A percentile compares a stretch with the other conserved stretches of the same genome.
Conservation (phyloP, 2,888 invertebrate species). For the Agapetus fuscipes region DNA sequence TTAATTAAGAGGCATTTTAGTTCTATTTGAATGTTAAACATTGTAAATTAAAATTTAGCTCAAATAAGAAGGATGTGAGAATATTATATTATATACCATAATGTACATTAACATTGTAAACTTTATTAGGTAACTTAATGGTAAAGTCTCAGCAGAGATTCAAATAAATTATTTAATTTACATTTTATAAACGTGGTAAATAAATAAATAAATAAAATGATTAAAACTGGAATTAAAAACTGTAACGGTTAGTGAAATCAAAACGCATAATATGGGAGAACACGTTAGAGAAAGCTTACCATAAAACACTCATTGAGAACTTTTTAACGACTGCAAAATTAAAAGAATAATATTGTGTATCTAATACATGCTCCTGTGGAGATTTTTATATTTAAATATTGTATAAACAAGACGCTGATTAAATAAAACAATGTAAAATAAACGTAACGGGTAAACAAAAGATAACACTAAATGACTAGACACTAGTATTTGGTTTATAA, state of each 20-base stretch:
- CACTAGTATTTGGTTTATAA: constrained; percentile 50
- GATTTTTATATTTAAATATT: constrained; percentile 23
- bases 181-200: constrained; percentile 17
- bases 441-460: constrained; percentile 40
- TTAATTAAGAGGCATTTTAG: too few relatives aligned
- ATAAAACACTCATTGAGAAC: constrained; percentile 14
- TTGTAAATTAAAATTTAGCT: neutral
- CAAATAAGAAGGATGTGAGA: constrained; percentile 1
- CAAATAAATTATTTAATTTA: constrained; percentile 8
- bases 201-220: constrained; percentile 14
- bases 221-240: constrained; percentile 20
- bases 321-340: constrained; percentile 22
- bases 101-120: neutral
- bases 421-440: constrained; percentile 22
- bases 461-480: constrained; percentile 46
- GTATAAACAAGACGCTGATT: constrained; percentile 29
- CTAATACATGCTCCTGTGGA: constrained; percentile 22
- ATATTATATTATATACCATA: neutral
- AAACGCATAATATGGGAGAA: constrained; percentile 17
- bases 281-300: constrained; percentile 20
- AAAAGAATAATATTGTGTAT: constrained; percentile 21
- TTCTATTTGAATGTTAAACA: neutral
- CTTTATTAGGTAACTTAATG: neutral
- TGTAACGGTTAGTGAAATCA: constrained; percentile 22
- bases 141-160: neutral